Conservation (phyloP, 2,113 vertebrate species). For the Notarius quadriscutis region DNA sequence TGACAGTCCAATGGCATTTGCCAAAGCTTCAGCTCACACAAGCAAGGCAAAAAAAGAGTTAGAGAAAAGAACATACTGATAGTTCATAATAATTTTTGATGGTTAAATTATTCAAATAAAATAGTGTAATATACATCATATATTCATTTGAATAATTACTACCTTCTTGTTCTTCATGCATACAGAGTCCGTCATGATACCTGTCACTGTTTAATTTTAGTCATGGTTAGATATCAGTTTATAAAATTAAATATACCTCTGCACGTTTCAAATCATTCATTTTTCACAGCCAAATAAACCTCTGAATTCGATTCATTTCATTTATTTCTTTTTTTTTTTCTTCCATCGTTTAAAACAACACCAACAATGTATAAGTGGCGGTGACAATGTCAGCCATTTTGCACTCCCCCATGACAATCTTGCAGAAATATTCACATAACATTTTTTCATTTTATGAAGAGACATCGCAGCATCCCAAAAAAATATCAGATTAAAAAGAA, state of each 20-base stretch:
- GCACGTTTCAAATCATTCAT: not conserved
- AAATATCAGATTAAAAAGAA: slow-evolving; percentile 42
- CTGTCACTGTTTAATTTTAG: not conserved
- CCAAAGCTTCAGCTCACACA: not conserved
- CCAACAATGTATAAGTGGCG: slow-evolving; percentile 56
- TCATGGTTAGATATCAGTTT: not conserved
- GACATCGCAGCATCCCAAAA: slow-evolving; percentile 51
- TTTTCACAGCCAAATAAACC: not conserved
- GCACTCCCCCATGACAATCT: slow-evolving; percentile 52
- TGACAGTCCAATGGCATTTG: not conserved
- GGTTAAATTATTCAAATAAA: not conserved
- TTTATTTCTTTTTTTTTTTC: slow-evolving; percentile 55
- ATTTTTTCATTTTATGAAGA: slow-evolving; percentile 51
- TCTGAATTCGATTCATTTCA: slow-evolving; percentile 36
- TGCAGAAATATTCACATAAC: slow-evolving; percentile 52
- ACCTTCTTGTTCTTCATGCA: not conserved
- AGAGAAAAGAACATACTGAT: not conserved
- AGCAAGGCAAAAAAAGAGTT: not conserved
- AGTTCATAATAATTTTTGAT: not conserved
- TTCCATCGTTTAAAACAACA: slow-evolving; percentile 54
- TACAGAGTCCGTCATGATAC: not conserved
- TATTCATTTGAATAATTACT: not conserved
- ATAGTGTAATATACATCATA: not conserved
- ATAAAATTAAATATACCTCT: not conserved
- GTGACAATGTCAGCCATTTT: slow-evolving; percentile 52